A percentile compares a stretch with the other conserved stretches of the same genome.
These are phyloP conservation scores for Sesamia nonagrioides DNA, from an alignment of 1,140 invertebrate genomes.

Conservation along the genomic window DNA sequence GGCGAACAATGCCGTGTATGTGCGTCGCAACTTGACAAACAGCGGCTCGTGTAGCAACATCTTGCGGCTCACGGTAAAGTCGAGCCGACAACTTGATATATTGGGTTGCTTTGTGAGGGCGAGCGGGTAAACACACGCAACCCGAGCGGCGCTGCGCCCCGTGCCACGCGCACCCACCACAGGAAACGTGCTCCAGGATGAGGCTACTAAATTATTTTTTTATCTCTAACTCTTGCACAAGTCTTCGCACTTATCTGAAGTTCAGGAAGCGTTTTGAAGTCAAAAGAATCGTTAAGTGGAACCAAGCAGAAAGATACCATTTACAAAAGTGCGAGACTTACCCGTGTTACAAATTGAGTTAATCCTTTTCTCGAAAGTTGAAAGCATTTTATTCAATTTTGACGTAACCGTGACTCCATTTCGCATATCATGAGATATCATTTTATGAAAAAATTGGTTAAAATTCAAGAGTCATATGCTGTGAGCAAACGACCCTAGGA, in stretches of 20 bases:
- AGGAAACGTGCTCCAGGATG: slow-evolving; percentile 71
- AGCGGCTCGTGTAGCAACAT: slow-evolving; percentile 73
- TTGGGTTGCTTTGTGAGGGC: slow-evolving; percentile 78
- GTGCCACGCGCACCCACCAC: slow-evolving; percentile 31
- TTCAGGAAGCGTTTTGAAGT: slow-evolving; percentile 18
- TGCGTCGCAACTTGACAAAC: slow-evolving; percentile 73
- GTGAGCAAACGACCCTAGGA: slow-evolving; percentile 45
- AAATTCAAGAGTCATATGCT: slow-evolving; percentile 42
- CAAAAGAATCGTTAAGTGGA: slow-evolving; percentile 11
- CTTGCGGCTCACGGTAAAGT: slow-evolving; percentile 70
- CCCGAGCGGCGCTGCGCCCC: slow-evolving; percentile 50
- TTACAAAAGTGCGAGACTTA: neutral
- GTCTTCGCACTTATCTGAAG: slow-evolving; percentile 45
- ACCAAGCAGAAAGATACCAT: neutral
- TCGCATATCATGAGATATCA: slow-evolving; percentile 16
- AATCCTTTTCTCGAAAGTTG: neutral
- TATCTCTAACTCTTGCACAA: slow-evolving; percentile 61
- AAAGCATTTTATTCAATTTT: slow-evolving; percentile 10
- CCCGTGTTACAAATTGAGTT: slow-evolving; percentile 7
- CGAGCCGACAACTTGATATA: slow-evolving; percentile 83
- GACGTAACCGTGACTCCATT: slow-evolving; percentile 12
- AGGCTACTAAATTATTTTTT: slow-evolving; percentile 80
- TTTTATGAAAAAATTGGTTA: slow-evolving; percentile 43
- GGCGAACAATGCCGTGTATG: slow-evolving; percentile 56
- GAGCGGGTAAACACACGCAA: slow-evolving; percentile 76